Evolutionary conservation across 1,140 invertebrate genomes (phyloP).

Genomic region (Meloidogyne floridensis): DNA sequence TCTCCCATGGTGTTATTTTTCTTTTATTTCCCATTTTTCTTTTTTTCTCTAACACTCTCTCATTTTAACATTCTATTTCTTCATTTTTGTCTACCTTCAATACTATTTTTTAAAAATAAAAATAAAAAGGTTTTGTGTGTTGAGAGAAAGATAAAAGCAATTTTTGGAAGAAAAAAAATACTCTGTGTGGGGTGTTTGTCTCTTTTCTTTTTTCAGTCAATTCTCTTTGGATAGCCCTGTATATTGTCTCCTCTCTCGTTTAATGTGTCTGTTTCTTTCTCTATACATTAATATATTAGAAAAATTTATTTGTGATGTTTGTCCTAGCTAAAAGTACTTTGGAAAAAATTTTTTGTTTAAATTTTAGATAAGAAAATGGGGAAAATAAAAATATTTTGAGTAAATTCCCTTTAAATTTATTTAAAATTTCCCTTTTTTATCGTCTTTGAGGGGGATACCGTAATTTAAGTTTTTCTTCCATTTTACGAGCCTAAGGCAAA

Average conservation of each 20-base stretch:
- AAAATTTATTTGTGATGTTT: background rate
- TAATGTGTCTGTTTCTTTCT: background rate
- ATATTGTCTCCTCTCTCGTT: background rate
- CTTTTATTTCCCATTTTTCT: background rate
- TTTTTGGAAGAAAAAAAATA: no score
- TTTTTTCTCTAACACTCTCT: background rate
- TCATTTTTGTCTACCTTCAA: background rate
- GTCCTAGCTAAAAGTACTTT: background rate
- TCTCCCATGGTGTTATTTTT: background rate
- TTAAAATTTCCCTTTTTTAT: no score
- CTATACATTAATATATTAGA: background rate
- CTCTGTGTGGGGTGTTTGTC: no score
- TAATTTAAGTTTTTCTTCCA: no score
- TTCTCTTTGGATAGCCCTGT: background rate
- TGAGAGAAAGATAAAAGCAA: background rate
- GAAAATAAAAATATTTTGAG: background rate
- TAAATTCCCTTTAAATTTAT: no score
- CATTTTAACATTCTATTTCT: background rate
- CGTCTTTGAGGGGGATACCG: no score
- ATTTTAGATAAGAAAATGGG: background rate
- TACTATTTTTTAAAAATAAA: background rate
- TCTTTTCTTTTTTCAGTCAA: background rate
- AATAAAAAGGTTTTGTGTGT: background rate
- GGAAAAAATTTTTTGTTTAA: background rate
- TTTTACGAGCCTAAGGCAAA: no score